Conservation (phyloP, 2,797 vertebrate species). For the Spizella passerina region DNA sequence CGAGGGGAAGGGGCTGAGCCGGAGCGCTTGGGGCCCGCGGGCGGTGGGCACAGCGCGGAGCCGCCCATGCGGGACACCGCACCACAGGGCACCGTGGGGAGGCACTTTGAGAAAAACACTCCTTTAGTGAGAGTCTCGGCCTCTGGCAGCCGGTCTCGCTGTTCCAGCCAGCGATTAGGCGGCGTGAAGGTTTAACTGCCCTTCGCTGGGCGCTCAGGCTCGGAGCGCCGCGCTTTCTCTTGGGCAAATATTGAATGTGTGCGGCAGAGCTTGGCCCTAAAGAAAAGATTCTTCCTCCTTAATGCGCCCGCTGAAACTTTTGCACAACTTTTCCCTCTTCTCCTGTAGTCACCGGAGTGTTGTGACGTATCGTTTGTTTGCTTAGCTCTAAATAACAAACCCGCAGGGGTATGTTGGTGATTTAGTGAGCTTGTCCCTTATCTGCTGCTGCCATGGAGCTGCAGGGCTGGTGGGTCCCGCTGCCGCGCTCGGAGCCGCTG, state of each 20-base stretch:
- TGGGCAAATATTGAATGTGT: fast-evolving
- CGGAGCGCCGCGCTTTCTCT: neutral
- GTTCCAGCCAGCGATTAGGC: fast-evolving
- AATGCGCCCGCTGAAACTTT: neutral
- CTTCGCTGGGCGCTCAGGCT: fast-evolving
- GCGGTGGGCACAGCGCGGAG: neutral
- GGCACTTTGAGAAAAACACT: fast-evolving
- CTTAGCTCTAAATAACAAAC: neutral
- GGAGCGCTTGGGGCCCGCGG: neutral
- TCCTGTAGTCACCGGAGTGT: neutral
- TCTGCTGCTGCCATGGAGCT: fast-evolving
- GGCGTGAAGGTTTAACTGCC: fast-evolving
- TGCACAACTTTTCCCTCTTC: neutral
- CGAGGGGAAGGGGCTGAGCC: neutral
- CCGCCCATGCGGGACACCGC: neutral
- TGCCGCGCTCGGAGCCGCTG: neutral
- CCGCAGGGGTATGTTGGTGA: fast-evolving
- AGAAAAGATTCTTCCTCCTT: neutral
- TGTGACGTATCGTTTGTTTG: neutral
- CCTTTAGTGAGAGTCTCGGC: fast-evolving
- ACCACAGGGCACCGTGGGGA: fast-evolving
- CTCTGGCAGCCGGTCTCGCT: neutral
- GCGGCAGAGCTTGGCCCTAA: neutral
- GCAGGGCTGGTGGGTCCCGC: neutral
- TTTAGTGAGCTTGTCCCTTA: fast-evolving